These are phyloP conservation scores for Chamaea fasciata DNA, from an alignment of 2,113 vertebrate species.

Conservation along the genomic window DNA sequence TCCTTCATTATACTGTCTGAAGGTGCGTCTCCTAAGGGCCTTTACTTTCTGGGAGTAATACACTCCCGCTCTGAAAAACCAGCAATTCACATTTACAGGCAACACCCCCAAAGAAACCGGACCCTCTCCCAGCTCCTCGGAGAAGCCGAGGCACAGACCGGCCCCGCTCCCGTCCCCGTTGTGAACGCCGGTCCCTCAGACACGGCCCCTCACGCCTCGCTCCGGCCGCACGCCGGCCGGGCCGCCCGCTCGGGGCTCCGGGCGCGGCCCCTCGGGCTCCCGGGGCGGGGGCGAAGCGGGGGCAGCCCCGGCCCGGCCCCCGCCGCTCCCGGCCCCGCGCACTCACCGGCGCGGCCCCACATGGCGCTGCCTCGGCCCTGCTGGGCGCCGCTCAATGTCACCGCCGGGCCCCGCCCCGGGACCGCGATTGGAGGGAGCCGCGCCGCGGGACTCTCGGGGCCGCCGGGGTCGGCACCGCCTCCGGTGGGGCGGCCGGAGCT, in stretches of 20 bases:
- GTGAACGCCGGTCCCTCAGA: fast-evolving
- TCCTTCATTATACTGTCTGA: background rate
- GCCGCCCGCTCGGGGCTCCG: background rate
- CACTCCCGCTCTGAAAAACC: background rate
- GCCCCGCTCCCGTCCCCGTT: fast-evolving
- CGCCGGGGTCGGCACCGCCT: background rate
- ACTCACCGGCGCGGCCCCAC: background rate
- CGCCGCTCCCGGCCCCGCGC: too few relatives aligned
- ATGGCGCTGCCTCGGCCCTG: background rate
- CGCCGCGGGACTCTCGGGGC: too few relatives aligned
- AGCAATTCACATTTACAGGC: fast-evolving
- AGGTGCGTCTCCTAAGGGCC: background rate
- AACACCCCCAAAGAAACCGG: fast-evolving
- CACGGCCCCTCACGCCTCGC: background rate
- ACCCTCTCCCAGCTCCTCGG: too few relatives aligned
- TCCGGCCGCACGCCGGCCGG: too few relatives aligned
- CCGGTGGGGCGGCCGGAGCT: background rate
- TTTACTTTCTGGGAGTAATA: background rate
- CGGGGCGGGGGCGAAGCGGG: too few relatives aligned
- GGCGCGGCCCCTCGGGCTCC: too few relatives aligned
- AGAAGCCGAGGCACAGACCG: too few relatives aligned
- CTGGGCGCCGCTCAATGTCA: background rate
- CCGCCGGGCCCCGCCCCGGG: background rate
- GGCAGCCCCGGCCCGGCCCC: background rate
- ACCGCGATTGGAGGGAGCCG: background rate